phyloP scores from a whole-genome alignment of 35 echinoderm and acorn worm genomes.

The Acanthaster planci region DNA sequence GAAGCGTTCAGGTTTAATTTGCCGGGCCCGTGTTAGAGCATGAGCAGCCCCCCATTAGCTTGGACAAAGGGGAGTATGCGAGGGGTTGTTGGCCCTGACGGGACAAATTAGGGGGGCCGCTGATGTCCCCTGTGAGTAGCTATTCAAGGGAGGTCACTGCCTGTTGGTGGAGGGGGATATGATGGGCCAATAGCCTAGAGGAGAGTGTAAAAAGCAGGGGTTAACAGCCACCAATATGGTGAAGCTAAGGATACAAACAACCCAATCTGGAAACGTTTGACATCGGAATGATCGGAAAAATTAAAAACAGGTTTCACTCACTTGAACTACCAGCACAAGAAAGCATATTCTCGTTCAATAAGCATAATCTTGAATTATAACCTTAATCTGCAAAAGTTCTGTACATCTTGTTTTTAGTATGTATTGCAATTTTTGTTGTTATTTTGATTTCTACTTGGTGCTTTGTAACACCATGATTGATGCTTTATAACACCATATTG shows the following conservation, averaged over 20 bases:
- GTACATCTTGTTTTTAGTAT: too few relatives aligned
- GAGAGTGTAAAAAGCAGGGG: not conserved
- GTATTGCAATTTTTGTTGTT: too few relatives aligned
- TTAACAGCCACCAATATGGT: constrained; percentile 22
- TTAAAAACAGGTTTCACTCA: too few relatives aligned
- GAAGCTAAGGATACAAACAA: not conserved
- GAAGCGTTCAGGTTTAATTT: constrained; percentile 1
- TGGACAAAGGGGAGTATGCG: not conserved
- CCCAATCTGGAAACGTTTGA: too few relatives aligned
- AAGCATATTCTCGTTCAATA: too few relatives aligned
- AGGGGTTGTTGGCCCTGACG: constrained; percentile 24
- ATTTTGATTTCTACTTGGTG: too few relatives aligned
- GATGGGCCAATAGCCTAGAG: constrained; percentile 7
- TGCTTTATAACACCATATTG: too few relatives aligned
- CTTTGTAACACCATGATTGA: too few relatives aligned
- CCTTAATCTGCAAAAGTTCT: too few relatives aligned
- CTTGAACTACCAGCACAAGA: too few relatives aligned
- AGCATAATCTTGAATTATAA: too few relatives aligned
- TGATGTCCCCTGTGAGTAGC: not conserved
- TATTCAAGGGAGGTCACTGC: constrained; percentile 15
- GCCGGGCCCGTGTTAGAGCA: not conserved
- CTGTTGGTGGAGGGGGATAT: not conserved
- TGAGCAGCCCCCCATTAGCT: not conserved
- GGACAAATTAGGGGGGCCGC: constrained; percentile 5
- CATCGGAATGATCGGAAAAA: too few relatives aligned